These are phyloP conservation scores for Polyommatus icarus DNA, from an alignment of 2,888 invertebrate species.

Conservation along the genomic window DNA sequence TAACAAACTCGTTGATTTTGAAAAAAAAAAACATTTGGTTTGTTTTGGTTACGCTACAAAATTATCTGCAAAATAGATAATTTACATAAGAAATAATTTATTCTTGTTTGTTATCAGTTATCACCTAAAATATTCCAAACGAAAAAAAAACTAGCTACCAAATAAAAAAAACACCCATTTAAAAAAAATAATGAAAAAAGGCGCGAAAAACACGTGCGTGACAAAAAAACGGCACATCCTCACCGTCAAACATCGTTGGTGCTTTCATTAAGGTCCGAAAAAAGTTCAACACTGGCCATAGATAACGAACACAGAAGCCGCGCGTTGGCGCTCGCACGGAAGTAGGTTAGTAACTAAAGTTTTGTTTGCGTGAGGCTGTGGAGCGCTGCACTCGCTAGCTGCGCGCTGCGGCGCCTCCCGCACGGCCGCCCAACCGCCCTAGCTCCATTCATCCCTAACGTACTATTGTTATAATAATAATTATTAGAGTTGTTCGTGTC, in stretches of 20 bases:
- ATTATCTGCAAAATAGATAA: background rate
- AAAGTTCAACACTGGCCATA: constrained; percentile 71
- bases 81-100: background rate
- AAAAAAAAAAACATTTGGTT: background rate
- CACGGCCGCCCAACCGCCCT: constrained; percentile 61
- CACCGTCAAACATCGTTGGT: constrained; percentile 76
- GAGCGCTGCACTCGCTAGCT: constrained; percentile 61
- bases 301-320: constrained; percentile 53
- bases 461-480: background rate
- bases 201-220: constrained; percentile 60
- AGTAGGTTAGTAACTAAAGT: constrained; percentile 81
- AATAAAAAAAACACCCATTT: background rate
- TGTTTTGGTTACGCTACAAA: background rate
- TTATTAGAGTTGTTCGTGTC: too few species aligned
- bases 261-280: constrained; percentile 57
- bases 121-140: background rate
- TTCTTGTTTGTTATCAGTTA: background rate
- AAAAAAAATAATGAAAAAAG: background rate
- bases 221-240: constrained; percentile 69
- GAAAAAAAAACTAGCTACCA: background rate
- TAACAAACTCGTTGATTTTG: background rate
- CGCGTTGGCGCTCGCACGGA: constrained; percentile 78
- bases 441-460: constrained; percentile 28
- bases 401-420: constrained; percentile 60
- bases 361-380: constrained; percentile 81